Evolutionary conservation across 2,113 vertebrate species (phyloP), one percentile per base, ranked within the genome.

Genomic region (Platichthys stellatus): DNA sequence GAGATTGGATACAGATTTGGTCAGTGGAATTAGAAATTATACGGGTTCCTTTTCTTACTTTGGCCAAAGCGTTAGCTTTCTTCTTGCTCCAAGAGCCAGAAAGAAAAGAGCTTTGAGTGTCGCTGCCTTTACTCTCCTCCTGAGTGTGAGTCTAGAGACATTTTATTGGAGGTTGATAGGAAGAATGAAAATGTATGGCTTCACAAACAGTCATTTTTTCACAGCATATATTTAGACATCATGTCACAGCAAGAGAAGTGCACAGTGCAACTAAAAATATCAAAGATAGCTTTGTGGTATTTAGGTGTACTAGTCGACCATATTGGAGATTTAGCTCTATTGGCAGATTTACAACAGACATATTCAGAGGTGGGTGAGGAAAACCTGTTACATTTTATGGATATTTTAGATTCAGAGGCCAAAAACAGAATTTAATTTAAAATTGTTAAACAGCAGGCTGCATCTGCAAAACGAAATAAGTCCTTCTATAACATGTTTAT

Each of bases 11-110:
- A 81, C 62, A 81, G 74, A 82, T 75, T 75, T 69, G 31, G 63
- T 90, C 72, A 89, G 59, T 80, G 76, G 61, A 65, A 82, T 76
- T 53, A 54, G 43, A 63, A 81, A 81, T 77, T 58, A 71, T 23
- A 81, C 53, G 68, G 74, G 72, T 82, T 87, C 88, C 84, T 86
- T 90, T 24, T 94, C 94, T 95, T 95, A 95, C 94, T 95, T 94
- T 95, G 87, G 82, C 78, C 89, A 93, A 43, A 74, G 87, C 87
- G 88, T 88, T 92, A 75, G 93, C 86, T 92, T 94, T 95, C 94
- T 93, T 94, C 94, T 93, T 95, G 91, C 93, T 92, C 94, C 94
- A 95, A 91, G 94, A 80, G 89, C 93, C 94, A 83, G 92, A 90
- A 74, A 93, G 93, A 95, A 95, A 95, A 76, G 93, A 94, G 87